phyloP scores from a whole-genome alignment of 2,888 invertebrate species.

The Tenthredo livida region DNA sequence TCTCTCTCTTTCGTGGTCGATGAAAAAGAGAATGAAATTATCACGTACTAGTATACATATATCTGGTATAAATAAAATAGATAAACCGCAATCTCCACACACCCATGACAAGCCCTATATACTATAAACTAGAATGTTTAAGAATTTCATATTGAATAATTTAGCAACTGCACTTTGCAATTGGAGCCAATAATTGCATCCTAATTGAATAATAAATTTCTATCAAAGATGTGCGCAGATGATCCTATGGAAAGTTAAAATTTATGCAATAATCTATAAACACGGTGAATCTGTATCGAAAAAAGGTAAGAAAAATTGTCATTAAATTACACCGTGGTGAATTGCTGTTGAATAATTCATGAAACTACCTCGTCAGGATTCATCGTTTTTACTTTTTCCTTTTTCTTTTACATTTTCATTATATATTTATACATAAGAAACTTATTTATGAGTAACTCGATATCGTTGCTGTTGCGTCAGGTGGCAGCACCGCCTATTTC shows the following conservation, averaged over 20 bases:
- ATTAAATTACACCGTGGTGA: not conserved
- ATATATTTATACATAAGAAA: not conserved
- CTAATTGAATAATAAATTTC: not conserved
- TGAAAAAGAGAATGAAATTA: not conserved
- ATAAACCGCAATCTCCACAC: not conserved
- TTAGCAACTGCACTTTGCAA: not conserved
- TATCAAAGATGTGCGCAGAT: not conserved
- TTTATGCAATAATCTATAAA: not conserved
- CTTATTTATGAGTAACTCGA: not conserved
- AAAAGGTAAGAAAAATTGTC: not conserved
- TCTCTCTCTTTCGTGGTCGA: no score
- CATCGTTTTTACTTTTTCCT: not conserved
- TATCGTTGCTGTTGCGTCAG: not conserved
- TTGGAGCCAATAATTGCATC: not conserved
- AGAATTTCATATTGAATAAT: not conserved
- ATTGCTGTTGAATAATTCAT: slow-evolving; percentile 30
- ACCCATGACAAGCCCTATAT: not conserved
- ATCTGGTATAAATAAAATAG: not conserved
- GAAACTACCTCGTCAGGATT: not conserved
- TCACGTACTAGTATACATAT: not conserved
- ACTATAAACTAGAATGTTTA: not conserved
- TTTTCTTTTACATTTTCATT: not conserved
- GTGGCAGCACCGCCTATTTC: slow-evolving; percentile 27
- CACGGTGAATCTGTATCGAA: not conserved
- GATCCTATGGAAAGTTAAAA: not conserved